phyloP scores from a whole-genome alignment of 1,140 invertebrate species.

The Scaptomyza graminum region DNA sequence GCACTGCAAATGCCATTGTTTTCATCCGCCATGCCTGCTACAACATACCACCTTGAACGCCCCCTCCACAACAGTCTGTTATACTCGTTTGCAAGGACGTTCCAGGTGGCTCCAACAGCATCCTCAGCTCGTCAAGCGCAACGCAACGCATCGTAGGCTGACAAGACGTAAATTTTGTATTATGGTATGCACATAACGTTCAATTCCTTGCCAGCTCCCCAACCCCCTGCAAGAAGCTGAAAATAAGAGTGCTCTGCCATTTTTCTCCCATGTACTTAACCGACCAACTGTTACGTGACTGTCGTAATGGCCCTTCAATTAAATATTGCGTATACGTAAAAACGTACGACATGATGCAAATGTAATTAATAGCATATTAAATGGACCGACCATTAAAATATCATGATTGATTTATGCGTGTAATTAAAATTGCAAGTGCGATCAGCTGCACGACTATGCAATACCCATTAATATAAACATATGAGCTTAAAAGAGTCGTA shows the following conservation, averaged over 20 bases:
- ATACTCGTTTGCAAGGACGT: conserved; percentile 25
- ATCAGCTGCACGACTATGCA: neutral
- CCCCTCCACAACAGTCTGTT: neutral
- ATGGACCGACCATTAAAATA: conserved; percentile 67
- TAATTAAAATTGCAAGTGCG: conserved; percentile 49
- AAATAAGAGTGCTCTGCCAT: conserved; percentile 16
- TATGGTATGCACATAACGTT: conserved; percentile 22
- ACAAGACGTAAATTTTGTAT: conserved; percentile 41
- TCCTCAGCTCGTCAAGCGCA: conserved; percentile 39
- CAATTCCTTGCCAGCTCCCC: conserved; percentile 9
- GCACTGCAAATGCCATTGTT: conserved; percentile 77
- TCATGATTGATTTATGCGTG: conserved; percentile 75
- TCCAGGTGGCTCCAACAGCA: conserved; percentile 20
- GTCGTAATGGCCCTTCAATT: conserved; percentile 56
- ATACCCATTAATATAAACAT: neutral
- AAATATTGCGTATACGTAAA: conserved; percentile 38
- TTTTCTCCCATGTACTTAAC: too few relatives aligned
- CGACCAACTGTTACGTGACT: neutral
- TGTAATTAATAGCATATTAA: conserved; percentile 76
- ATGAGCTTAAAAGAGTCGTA: too few relatives aligned
- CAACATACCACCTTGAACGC: too few relatives aligned
- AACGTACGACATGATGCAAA: conserved; percentile 62
- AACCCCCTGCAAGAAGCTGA: neutral
- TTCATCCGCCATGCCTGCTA: conserved; percentile 20
- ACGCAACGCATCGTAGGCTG: conserved; percentile 22